phyloP scores from a whole-genome alignment of 2,797 vertebrate genomes.

The Euthynnus affinis region DNA sequence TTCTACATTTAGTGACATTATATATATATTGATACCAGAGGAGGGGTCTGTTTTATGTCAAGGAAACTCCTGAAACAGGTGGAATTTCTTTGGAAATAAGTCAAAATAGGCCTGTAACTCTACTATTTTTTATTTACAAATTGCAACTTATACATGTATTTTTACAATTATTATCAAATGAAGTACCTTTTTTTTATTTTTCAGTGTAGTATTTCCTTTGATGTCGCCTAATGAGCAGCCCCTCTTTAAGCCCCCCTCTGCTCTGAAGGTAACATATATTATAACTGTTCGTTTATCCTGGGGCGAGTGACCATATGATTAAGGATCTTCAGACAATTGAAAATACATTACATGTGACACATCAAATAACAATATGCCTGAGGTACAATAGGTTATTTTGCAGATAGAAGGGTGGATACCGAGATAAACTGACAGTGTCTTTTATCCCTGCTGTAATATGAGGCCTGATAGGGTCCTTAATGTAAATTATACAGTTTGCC shows the following conservation, averaged over 20 bases:
- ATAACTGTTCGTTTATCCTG: constrained; percentile 59
- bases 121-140: background rate
- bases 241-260: constrained; percentile 29
- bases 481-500: constrained; percentile 78
- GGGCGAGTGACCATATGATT: constrained; percentile 79
- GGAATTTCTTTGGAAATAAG: constrained; percentile 8
- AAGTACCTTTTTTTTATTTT: background rate
- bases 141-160: background rate
- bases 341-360: constrained; percentile 73
- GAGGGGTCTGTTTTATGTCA: constrained; percentile 39
- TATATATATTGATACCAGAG: background rate
- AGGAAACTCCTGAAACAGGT: constrained; percentile 46
- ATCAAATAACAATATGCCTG: constrained; percentile 80
- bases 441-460: constrained; percentile 88
- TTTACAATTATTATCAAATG: background rate
- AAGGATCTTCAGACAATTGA: constrained; percentile 76
- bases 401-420: constrained; percentile 79
- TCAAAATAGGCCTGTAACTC: background rate
- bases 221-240: constrained; percentile 62
- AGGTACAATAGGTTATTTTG: constrained; percentile 83
- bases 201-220: constrained; percentile 48
- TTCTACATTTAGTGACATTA: constrained; percentile 5
- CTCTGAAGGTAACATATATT: constrained; percentile 69
- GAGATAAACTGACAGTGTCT: constrained; percentile 89
- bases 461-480: constrained; percentile 92